Base-by-base conservation (phyloP, 2,888 invertebrate genomes). In the Xiphydria camelus region DNA sequence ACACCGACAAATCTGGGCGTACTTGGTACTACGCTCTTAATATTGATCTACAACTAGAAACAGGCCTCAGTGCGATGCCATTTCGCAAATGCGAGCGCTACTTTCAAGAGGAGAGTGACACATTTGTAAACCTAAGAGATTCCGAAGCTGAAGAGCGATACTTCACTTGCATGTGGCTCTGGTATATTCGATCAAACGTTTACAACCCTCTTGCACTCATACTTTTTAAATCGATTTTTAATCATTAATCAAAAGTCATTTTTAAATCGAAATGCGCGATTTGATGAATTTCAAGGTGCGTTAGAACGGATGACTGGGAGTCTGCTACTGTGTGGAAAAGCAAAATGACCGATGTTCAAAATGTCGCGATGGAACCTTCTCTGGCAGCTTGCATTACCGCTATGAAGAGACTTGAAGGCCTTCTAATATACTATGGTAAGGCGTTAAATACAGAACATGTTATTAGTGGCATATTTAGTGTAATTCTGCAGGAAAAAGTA, bases 1-100 rank as follows among this genome's bases (percentile, higher is more conserved):
- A 71, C 40, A 50, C 66, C 47, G 74, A 74, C 48, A 72, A 71
- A 61, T 69, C 70, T 70, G 83, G 80, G 31, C 77, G 77, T 56
- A 80, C 81, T 1, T 84, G 83, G 82, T 86, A 83, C 62, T 82
- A 82, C 61, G 79, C 79, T 4, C 72, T 82, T 18, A 79, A 82
- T 26, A 65, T 84, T 22, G 77, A 80, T 37, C 73, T 85, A 21
- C 77, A 83, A 36, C 68, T 86, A 25, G 83, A 87, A 62, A 81
- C 83, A 0, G 83, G 84, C 0, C 79, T 82, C 41, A 76, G 77
- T 9, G 73, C 83, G 1, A 73, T 81, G 23, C 72, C 82, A 0
- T 79, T 79, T 46, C 60, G 63, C n/a, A 64, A 71, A 10, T 82
- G 81, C 55, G 82, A 80, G 59, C 73, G 73, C 54, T 83, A 80